Evolutionary conservation across 2,888 invertebrate genomes (phyloP).

Genomic region (Quadroppia sp.): DNA sequence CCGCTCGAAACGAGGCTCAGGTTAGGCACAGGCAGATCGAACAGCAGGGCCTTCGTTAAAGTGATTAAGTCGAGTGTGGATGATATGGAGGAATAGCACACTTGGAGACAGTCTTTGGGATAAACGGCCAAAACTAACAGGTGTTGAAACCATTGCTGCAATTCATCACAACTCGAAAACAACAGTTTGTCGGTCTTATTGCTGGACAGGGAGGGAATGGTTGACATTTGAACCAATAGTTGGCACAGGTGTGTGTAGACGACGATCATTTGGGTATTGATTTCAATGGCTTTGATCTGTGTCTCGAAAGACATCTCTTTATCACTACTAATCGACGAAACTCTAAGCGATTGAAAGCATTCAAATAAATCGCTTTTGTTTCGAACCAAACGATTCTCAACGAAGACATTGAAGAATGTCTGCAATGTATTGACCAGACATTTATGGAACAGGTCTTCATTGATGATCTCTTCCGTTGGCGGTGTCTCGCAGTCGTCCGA

Average conservation of each 20-base stretch:
- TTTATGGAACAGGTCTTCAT: conserved; percentile 24
- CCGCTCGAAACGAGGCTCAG: conserved; percentile 6
- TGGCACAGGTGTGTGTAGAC: conserved; percentile 38
- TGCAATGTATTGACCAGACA: conserved; percentile 28
- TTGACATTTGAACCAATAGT: conserved; percentile 33
- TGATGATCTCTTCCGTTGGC: neutral
- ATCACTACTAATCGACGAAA: conserved; percentile 16
- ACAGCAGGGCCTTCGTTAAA: conserved; percentile 32
- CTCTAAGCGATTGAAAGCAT: conserved; percentile 7
- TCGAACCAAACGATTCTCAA: conserved; percentile 37
- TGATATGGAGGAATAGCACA: conserved; percentile 38
- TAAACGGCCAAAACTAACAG: conserved; percentile 1
- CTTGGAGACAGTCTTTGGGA: conserved; percentile 31
- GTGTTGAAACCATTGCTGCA: conserved; percentile 28
- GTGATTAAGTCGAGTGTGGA: conserved; percentile 33
- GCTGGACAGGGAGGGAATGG: conserved; percentile 19
- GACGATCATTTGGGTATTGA: conserved; percentile 16
- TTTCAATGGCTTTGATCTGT: conserved; percentile 24
- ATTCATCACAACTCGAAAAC: conserved; percentile 29
- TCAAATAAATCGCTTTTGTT: neutral
- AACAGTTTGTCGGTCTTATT: conserved; percentile 10
- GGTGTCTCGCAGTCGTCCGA: neutral
- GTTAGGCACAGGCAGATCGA: conserved; percentile 35
- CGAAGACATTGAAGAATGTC: conserved; percentile 39
- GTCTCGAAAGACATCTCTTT: conserved; percentile 11